A percentile compares a stretch with the other conserved stretches of the same genome.
Evolutionary conservation across 2,888 invertebrate species (phyloP).

Genomic region (Nomada flava): DNA sequence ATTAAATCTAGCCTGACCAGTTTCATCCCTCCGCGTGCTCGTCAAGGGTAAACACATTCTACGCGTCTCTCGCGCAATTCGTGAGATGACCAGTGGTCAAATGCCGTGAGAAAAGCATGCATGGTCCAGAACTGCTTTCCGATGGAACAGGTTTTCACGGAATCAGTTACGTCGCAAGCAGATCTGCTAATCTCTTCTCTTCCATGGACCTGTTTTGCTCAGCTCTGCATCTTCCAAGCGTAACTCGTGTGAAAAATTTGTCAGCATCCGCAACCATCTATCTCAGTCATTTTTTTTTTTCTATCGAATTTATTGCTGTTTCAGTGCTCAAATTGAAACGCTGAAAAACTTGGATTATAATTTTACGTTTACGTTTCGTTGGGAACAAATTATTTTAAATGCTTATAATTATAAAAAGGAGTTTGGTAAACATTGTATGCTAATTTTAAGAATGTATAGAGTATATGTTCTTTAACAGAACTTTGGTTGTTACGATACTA

Average conservation of each 20-base stretch:
- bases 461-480: neutral
- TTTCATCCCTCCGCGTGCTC: constrained; percentile 63
- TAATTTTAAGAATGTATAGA: too few species aligned
- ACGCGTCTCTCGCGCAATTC: constrained; percentile 64
- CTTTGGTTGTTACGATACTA: neutral
- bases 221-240: neutral
- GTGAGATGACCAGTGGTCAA: constrained; percentile 80
- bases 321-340: too few species aligned
- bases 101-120: constrained; percentile 79
- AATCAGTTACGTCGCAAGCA: constrained; percentile 50
- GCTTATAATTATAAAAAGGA: too few species aligned
- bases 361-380: too few species aligned
- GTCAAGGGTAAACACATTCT: constrained; percentile 37
- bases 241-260: neutral
- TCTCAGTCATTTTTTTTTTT: neutral
- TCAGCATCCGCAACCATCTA: neutral
- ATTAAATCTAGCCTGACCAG: constrained; percentile 58
- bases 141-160: constrained; percentile 72
- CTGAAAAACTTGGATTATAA: too few species aligned
- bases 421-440: too few species aligned
- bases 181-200: constrained; percentile 40
- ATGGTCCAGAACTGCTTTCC: constrained; percentile 74
- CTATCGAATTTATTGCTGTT: neutral
- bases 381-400: too few species aligned
- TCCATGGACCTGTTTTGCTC: constrained; percentile 22